Evolutionary conservation across 2,113 vertebrate species (phyloP), one percentile per base, ranked within the genome.

Genomic region (Dunckerocampus dactyliophorus): DNA sequence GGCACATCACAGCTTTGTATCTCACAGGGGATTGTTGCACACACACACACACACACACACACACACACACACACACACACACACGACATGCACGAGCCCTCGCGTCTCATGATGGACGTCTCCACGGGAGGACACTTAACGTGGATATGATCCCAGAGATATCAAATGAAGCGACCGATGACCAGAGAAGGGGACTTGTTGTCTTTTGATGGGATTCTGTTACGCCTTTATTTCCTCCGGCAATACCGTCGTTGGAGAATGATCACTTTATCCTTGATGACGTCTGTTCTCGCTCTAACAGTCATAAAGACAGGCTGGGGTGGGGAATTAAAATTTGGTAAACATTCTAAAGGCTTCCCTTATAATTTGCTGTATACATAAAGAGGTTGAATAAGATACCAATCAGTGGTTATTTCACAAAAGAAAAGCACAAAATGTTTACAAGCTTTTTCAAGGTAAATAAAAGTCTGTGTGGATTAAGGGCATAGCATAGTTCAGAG

Each of bases 341-440:
- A 95, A 95, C 94, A 94, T 94, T 94, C 92, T 94, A 94, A 89
- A 96, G 93, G 94, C 92, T 83, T 95, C 94, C 95, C 95, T 98
- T 93, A 95, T 95, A 91, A 92, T 93, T 92, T 77, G 80, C 85
- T 94, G 94, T 95, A 94, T 95, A 96, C 94, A 96, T 93, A 93
- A 94, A 94, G 87, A 90, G 87, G 92, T 97, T 94, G 94, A 91
- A 91, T 90, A 96, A 95, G 95, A 96, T 93, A 96, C 94, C 95
- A 94, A 95, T 97, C 94, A 98, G 96, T 99, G 96, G 96, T 98
- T 98, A 90, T 91, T 92, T 95, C 94, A 98, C 95, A 98, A 20
- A 15, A 94, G 94, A 94, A 95, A 93, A 93, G 92, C 93, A 97
- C 94, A 94, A 96, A 96, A 95, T 93, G 93, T 98, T 95, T 95